Base-by-base conservation (phyloP, 2,113 vertebrate species). In the Gulo gulo region DNA sequence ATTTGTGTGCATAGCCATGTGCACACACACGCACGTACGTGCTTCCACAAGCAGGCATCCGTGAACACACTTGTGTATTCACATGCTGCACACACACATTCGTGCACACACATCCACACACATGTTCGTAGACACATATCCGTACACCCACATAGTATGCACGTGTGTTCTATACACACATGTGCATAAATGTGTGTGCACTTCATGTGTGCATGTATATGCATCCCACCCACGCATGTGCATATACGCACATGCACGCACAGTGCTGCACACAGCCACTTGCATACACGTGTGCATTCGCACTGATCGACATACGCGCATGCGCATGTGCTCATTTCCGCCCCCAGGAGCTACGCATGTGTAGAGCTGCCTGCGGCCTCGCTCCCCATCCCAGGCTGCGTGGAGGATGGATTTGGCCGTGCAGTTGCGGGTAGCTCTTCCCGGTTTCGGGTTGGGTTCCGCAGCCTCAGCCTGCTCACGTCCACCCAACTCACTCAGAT, bases 101-200 rank as follows among this genome's bases (percentile, higher is more conserved):
- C 63, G 55, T 2, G 14, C 26, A 13, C 20, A 23, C n/a, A 21
- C 21, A 42, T 13, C 69, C 23, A 26, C 34, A 42, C 34, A 2
- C 7, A 20, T n/a, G n/a, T 69, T 69, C 67, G 1, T 69, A 36
- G 67, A n/a, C 23, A 42, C 18, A 3, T 1, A 1, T 20, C 20
- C n/a, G 2, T 52, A 86, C 24, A 2, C 6, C 7, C 4, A 11
- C 15, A 12, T 24, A 6, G 1, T 23, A 9, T 21, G 21, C 26
- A 3, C 34, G 4, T 21, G 15, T 15, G 29, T 61, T 31, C 0
- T 8, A 4, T 29, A 20, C 57, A 8, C 14, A 31, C 7, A 21
- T 1, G 0, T 5, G 9, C 42, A 0, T 20, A n/a, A 3, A 1
- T 36, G 9, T 2, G 0, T 14, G 50, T 23, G 29, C 15, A 3